Percentiles rank a stretch among this genome's conserved stretches.
Evolutionary conservation across 2,797 vertebrate genomes (phyloP).

Genomic region (Tragopan temminckii): DNA sequence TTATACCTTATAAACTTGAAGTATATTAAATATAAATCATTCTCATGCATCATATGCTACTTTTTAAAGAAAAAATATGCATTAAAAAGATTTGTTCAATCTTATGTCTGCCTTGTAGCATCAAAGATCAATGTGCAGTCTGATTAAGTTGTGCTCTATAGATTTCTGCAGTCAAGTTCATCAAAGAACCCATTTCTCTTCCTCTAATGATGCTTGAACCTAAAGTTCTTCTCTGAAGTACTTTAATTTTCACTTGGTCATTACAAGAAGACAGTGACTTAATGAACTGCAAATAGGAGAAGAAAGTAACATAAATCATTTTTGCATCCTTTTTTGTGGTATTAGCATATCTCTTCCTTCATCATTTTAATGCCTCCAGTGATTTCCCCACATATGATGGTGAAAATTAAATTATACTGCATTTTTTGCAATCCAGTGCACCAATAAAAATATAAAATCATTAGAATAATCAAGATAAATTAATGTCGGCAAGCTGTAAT

Average conservation of each 20-base stretch:
- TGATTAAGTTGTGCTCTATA: conserved; percentile 89
- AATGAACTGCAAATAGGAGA: conserved; percentile 92
- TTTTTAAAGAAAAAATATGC: conserved; percentile 75
- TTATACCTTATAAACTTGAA: conserved; percentile 56
- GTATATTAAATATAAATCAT: conserved; percentile 71
- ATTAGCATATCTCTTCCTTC: conserved; percentile 83
- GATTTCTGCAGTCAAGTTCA: conserved; percentile 85
- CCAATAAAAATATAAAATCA: conserved; percentile 76
- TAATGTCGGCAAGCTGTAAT: conserved; percentile 60
- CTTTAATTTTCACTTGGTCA: conserved; percentile 89
- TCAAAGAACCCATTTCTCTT: conserved; percentile 85
- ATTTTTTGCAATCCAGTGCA: conserved; percentile 63
- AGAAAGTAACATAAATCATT: conserved; percentile 91
- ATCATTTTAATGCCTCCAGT: conserved; percentile 81
- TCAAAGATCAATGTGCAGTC: conserved; percentile 84
- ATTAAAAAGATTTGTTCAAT: conserved; percentile 76
- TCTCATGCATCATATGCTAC: conserved; percentile 64
- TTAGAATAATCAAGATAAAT: conserved; percentile 80
- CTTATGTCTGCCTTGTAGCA: conserved; percentile 72
- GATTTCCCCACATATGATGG: conserved; percentile 56
- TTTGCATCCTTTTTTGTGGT: conserved; percentile 76
- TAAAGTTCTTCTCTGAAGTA: conserved; percentile 86
- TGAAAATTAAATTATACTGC: conserved; percentile 78
- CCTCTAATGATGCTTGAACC: conserved; percentile 88
- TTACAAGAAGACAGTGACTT: conserved; percentile 91